Evolutionary conservation across 2,888 invertebrate species (phyloP).

Genomic region (Calephelis perditalis): DNA sequence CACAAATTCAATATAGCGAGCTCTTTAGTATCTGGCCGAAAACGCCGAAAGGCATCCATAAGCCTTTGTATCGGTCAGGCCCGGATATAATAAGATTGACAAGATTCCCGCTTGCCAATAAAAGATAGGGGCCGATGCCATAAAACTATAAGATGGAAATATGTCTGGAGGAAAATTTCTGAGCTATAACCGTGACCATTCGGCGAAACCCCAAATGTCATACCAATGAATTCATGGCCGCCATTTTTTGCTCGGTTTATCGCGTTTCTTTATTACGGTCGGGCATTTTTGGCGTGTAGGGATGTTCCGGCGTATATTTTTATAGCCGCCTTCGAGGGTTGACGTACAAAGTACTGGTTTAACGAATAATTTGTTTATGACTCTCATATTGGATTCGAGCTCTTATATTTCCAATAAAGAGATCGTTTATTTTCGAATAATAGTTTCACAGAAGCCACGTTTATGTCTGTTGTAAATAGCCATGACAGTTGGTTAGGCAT

Average conservation of each 20-base stretch:
- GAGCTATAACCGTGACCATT: conserved; percentile 65
- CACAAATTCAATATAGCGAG: conserved; percentile 15
- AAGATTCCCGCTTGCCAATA: conserved; percentile 68
- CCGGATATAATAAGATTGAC: conserved; percentile 67
- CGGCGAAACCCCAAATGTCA: conserved; percentile 69
- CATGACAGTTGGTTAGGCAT: conserved; percentile 5
- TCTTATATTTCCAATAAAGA: conserved; percentile 38
- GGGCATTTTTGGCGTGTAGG: conserved; percentile 52
- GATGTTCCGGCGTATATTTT: conserved; percentile 41
- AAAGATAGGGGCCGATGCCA: conserved; percentile 65
- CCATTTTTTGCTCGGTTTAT: conserved; percentile 73
- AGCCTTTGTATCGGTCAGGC: conserved; percentile 33
- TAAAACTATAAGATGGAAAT: conserved; percentile 74
- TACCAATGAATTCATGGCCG: conserved; percentile 76
- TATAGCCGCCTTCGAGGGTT: conserved; percentile 53
- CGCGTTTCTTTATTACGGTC: conserved; percentile 74
- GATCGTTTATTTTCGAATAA: conserved; percentile 42
- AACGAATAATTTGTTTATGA: conserved; percentile 70
- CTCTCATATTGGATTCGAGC: conserved; percentile 60
- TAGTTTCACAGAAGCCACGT: conserved; percentile 21
- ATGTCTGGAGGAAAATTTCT: conserved; percentile 46
- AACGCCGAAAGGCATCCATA: conserved; percentile 21
- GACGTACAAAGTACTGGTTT: conserved; percentile 46
- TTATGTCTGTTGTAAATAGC: conserved; percentile 10
- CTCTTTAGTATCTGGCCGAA: not conserved